A percentile compares a stretch with the other conserved stretches of the same genome.
Conservation (phyloP, 2,888 invertebrate genomes). For the Creontiades dilutus region DNA sequence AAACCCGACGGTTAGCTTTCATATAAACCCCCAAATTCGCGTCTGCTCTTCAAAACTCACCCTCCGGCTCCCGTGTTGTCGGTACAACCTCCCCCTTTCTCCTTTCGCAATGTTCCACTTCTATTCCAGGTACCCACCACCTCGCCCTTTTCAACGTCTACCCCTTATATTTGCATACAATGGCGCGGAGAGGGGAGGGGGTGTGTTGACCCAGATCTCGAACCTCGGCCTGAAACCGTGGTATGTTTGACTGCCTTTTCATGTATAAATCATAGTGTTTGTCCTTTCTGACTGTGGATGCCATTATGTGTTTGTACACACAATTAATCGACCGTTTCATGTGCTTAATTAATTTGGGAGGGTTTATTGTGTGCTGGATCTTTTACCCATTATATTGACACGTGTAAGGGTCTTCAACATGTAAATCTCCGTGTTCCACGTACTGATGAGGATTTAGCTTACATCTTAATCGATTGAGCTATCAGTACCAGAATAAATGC, state of each 20-base stretch:
- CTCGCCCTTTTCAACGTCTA: constrained; percentile 13
- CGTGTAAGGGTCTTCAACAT: neutral
- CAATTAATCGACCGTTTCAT: constrained; percentile 34
- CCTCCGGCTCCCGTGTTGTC: constrained; percentile 24
- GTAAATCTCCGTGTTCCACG: no score
- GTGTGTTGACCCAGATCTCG: constrained; percentile 38
- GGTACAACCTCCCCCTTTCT: neutral
- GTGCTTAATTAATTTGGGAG: neutral
- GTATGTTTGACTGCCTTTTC: constrained; percentile 28
- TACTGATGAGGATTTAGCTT: no score
- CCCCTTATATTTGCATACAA: constrained; percentile 39
- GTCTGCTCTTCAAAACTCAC: constrained; percentile 11
- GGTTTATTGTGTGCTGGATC: neutral
- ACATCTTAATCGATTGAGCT: no score
- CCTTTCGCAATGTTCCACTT: constrained; percentile 36
- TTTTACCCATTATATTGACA: neutral
- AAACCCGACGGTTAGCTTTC: neutral
- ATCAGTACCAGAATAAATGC: no score
- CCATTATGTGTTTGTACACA: constrained; percentile 26
- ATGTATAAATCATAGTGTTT: constrained; percentile 10
- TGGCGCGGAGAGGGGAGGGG: neutral
- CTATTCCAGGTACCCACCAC: constrained; percentile 33
- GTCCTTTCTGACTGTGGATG: neutral
- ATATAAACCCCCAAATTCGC: constrained; percentile 13
- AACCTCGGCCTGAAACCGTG: constrained; percentile 27